These are phyloP conservation scores for Echinometra lucunter DNA, from an alignment of 53 echinoderm and acorn worm species.

Conservation along the genomic window DNA sequence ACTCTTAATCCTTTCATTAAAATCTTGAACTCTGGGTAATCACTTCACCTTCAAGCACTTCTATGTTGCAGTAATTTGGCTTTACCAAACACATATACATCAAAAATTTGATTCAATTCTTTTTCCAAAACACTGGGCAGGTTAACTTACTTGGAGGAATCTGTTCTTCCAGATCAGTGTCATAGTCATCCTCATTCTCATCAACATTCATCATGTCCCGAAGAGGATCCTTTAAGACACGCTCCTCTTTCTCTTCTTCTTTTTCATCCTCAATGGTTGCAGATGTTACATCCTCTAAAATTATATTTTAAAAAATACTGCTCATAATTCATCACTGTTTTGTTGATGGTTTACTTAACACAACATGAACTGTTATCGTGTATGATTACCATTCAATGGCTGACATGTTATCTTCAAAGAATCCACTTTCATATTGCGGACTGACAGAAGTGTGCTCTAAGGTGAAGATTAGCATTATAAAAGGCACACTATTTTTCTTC, in stretches of 20 bases:
- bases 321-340: no score
- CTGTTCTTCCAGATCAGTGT: slow-evolving; percentile 92
- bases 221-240: slow-evolving; percentile 59
- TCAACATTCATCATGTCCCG: slow-evolving; percentile 57
- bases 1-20: not conserved
- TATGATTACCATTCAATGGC: not conserved
- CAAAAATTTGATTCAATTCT: not conserved
- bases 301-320: not conserved
- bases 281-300: slow-evolving; percentile 12
- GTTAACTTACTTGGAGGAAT: slow-evolving; percentile 79
- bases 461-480: not conserved
- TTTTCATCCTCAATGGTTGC: slow-evolving; percentile 44
- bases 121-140: not conserved
- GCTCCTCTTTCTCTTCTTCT: slow-evolving; percentile 55
- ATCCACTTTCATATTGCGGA: not conserved
- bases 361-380: not conserved
- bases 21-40: no score
- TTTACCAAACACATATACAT: not conserved
- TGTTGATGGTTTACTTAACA: not conserved
- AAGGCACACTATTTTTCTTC: not conserved
- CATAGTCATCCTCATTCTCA: slow-evolving; percentile 83
- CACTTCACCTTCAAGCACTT: no score
- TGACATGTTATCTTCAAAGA: not conserved
- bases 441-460: not conserved
- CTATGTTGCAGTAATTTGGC: no score